Evolutionary conservation across 2,888 invertebrate genomes (phyloP).

Genomic region (Bombyx huttoni): DNA sequence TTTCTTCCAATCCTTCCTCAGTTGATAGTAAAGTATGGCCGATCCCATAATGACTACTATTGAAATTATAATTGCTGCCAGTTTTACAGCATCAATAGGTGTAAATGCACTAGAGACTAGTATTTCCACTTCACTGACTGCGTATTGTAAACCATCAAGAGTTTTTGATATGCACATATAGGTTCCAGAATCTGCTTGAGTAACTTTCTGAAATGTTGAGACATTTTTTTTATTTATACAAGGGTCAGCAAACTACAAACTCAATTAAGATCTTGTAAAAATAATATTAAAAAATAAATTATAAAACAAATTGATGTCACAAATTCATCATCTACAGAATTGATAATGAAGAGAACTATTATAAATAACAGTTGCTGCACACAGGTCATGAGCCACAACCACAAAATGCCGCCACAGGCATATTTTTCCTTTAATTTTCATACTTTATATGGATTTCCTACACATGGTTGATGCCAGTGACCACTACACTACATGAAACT

Average conservation of each 20-base stretch:
- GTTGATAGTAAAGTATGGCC: conserved; percentile 49
- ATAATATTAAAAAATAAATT: too few species aligned
- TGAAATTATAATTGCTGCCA: conserved; percentile 56
- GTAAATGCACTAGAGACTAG: conserved; percentile 65
- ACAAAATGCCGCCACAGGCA: too few species aligned
- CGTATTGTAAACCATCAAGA: conserved; percentile 59
- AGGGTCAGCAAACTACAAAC: background rate
- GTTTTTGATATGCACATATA: conserved; percentile 77
- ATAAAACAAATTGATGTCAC: too few species aligned
- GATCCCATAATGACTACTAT: conserved; percentile 54
- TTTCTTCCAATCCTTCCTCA: conserved; percentile 55
- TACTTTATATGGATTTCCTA: too few species aligned
- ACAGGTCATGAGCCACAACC: too few species aligned
- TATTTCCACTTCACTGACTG: conserved; percentile 73
- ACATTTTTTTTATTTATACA: background rate
- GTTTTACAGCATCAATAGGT: conserved; percentile 55
- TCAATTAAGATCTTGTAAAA: background rate
- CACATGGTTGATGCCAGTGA: too few species aligned
- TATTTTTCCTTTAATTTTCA: too few species aligned
- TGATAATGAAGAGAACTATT: too few species aligned
- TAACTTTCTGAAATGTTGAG: conserved; percentile 61
- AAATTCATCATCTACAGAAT: too few species aligned
- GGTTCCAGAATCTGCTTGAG: conserved; percentile 73
- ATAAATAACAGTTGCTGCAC: too few species aligned
- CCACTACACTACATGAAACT: too few species aligned